phyloP scores from a whole-genome alignment of 2,888 invertebrate genomes.

The Oscheius sp. region DNA sequence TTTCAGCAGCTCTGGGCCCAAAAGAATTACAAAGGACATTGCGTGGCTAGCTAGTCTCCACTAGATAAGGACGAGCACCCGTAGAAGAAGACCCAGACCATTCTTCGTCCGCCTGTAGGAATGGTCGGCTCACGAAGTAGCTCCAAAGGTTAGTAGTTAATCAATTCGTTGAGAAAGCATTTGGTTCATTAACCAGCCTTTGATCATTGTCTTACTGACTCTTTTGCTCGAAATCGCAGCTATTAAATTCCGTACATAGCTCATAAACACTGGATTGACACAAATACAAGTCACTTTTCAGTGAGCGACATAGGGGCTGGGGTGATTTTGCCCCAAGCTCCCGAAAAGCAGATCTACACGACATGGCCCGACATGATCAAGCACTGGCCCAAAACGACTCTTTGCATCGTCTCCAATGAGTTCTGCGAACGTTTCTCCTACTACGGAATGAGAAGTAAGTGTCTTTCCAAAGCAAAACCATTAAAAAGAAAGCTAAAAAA shows the following conservation, averaged over 20 bases:
- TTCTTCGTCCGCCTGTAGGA: conserved; percentile 20
- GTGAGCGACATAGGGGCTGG: conserved; percentile 31
- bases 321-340: conserved; percentile 22
- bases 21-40: conserved; percentile 34
- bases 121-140: conserved; percentile 31
- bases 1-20: neutral
- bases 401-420: conserved; percentile 89
- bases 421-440: conserved; percentile 96
- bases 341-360: conserved; percentile 55
- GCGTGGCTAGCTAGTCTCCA: conserved; percentile 31
- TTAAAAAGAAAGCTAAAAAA: too few species aligned
- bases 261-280: neutral
- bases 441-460: conserved; percentile 92
- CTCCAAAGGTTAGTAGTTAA: conserved; percentile 19
- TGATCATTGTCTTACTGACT: neutral
- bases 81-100: conserved; percentile 32
- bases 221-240: neutral
- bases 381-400: conserved; percentile 71
- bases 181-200: neutral
- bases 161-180: too few species aligned
- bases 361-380: conserved; percentile 62
- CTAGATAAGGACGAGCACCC: conserved; percentile 34
- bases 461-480: conserved; percentile 2
- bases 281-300: neutral
- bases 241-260: neutral